Conservation (phyloP, 2,797 vertebrate species). For the Onychomys leucogaster region DNA sequence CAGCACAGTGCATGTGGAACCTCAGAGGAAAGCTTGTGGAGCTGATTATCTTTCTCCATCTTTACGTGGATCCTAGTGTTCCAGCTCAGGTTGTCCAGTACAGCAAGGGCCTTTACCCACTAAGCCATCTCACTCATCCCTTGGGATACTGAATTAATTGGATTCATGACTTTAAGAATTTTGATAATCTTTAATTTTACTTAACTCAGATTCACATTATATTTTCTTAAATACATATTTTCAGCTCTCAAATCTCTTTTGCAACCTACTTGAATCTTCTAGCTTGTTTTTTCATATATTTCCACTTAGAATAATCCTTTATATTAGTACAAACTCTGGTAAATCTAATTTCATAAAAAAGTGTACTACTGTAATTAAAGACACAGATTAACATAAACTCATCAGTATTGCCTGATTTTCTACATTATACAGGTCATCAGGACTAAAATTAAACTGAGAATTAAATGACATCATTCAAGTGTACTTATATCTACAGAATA, state of each 20-base stretch:
- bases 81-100: background rate
- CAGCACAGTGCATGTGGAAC: background rate
- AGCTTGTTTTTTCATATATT: too few relatives aligned
- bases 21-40: background rate
- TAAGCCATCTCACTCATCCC: background rate
- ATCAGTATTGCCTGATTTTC: background rate
- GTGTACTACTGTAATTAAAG: background rate
- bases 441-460: background rate
- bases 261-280: too few relatives aligned
- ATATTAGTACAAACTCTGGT: background rate
- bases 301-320: too few relatives aligned
- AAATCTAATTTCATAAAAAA: background rate
- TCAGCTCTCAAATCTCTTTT: too few relatives aligned
- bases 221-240: background rate
- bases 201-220: background rate
- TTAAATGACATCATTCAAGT: background rate
- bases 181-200: background rate
- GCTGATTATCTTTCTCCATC: background rate
- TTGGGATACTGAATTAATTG: background rate
- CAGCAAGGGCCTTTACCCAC: background rate
- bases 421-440: background rate
- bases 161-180: too few relatives aligned
- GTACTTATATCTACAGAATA: background rate
- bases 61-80: background rate
- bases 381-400: background rate